A percentile compares a stretch with the other conserved stretches of the same genome.
These are phyloP conservation scores for Limnephilus marmoratus DNA, from an alignment of 2,888 invertebrate genomes.

Conservation along the genomic window DNA sequence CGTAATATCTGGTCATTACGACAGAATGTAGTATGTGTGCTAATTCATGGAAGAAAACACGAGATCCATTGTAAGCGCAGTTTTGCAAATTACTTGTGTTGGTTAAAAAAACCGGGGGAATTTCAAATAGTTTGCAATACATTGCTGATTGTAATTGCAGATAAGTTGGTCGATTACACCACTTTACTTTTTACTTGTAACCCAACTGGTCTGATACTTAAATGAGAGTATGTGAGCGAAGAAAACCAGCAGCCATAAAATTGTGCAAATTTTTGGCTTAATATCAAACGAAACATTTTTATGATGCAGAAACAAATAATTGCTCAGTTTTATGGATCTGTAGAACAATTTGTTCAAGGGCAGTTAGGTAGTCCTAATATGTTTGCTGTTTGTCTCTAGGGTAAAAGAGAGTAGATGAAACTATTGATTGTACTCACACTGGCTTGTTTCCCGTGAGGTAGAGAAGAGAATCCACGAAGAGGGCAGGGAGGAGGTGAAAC, in stretches of 20 bases:
- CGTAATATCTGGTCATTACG: too few relatives aligned
- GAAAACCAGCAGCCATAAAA: not conserved
- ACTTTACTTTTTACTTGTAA: not conserved
- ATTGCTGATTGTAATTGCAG: not conserved
- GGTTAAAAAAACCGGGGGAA: not conserved
- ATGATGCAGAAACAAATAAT: too few relatives aligned
- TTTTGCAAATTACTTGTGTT: not conserved
- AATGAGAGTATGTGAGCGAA: not conserved
- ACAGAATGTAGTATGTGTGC: not conserved
- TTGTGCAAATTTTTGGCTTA: not conserved
- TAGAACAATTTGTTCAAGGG: too few relatives aligned
- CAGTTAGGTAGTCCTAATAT: not conserved
- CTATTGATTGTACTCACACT: slow-evolving; percentile 79
- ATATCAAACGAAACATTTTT: not conserved
- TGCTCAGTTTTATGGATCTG: too few relatives aligned
- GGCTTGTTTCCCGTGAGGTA: slow-evolving; percentile 91
- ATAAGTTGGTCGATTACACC: not conserved
- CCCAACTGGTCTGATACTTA: not conserved
- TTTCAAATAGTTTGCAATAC: not conserved
- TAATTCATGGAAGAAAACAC: not conserved
- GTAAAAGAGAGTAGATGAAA: not conserved
- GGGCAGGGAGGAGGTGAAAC: slow-evolving; percentile 94
- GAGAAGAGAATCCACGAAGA: slow-evolving; percentile 87
- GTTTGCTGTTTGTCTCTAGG: not conserved
- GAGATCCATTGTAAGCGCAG: not conserved